phyloP scores from a whole-genome alignment of 2,888 invertebrate genomes.

The Gerris lacustris region DNA sequence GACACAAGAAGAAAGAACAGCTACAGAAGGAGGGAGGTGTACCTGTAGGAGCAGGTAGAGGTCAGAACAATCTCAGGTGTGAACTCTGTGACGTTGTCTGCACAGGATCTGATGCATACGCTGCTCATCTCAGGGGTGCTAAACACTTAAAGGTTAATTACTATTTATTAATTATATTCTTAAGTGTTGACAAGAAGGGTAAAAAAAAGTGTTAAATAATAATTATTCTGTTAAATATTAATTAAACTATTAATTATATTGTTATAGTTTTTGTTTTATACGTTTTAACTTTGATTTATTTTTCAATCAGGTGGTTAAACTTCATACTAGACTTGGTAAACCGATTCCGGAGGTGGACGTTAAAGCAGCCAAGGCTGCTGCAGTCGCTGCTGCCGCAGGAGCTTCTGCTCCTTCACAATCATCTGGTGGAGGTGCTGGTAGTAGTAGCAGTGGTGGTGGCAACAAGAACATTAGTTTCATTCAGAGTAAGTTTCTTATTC shows the following conservation, averaged over 20 bases:
- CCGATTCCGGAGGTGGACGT: conserved; percentile 94
- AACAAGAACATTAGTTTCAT: conserved; percentile 64
- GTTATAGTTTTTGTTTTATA: background rate
- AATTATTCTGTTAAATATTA: background rate
- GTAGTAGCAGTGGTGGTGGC: conserved; percentile 29
- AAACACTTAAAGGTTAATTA: conserved; percentile 84
- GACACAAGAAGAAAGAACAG: conserved; percentile 96
- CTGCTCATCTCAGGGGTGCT: conserved; percentile 91
- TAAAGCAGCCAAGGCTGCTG: conserved; percentile 39
- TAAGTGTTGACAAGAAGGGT: background rate
- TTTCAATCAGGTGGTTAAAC: conserved; percentile 53
- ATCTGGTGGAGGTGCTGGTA: conserved; percentile 37
- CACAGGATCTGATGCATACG: conserved; percentile 96
- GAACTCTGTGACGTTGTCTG: conserved; percentile 97
- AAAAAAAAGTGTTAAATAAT: background rate
- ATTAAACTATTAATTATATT: background rate
- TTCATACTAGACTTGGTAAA: conserved; percentile 93
- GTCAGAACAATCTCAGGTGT: conserved; percentile 65
- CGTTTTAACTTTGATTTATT: conserved; percentile 2
- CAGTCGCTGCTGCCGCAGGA: conserved; percentile 28
- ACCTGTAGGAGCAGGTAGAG: conserved; percentile 41
- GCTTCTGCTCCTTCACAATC: conserved; percentile 33
- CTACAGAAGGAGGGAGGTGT: conserved; percentile 59
- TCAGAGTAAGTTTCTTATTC: conserved; percentile 41
- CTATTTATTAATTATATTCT: background rate